Evolutionary conservation across 2,113 vertebrate genomes (phyloP).

Genomic region (Gila orcuttii): DNA sequence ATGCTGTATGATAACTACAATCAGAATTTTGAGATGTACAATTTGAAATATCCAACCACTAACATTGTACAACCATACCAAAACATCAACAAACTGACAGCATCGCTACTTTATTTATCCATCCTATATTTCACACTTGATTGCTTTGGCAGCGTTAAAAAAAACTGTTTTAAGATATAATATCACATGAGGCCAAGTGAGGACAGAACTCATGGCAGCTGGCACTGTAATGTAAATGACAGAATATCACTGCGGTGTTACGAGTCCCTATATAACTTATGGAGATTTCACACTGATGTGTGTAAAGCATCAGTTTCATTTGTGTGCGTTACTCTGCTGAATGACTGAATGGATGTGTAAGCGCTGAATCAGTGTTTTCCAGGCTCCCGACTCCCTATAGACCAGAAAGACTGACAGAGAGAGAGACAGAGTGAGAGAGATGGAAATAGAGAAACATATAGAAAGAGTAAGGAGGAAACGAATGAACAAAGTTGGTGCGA

Average conservation of each 20-base stretch:
- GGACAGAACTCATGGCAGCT: not conserved
- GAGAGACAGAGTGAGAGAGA: conserved; percentile 61
- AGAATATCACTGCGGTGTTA: not conserved
- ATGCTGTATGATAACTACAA: no score
- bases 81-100: conserved; percentile 12
- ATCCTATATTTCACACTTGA: not conserved
- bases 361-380: conserved; percentile 60
- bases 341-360: conserved; percentile 9
- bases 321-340: not conserved
- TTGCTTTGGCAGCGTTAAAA: not conserved
- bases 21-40: no score
- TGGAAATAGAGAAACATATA: conserved; percentile 42
- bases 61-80: not conserved
- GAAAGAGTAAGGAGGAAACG: conserved; percentile 31
- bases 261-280: not conserved
- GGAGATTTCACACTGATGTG: not conserved
- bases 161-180: conserved; percentile 2
- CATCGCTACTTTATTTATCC: not conserved
- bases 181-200: not conserved
- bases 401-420: conserved; percentile 61
- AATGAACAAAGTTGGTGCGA: conserved; percentile 73
- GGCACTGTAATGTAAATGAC: conserved; percentile 19
- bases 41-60: not conserved
- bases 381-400: conserved; percentile 60
- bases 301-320: not conserved